Evolutionary conservation across 1,140 invertebrate genomes (phyloP).

Genomic region (Drosophila bifasciata): DNA sequence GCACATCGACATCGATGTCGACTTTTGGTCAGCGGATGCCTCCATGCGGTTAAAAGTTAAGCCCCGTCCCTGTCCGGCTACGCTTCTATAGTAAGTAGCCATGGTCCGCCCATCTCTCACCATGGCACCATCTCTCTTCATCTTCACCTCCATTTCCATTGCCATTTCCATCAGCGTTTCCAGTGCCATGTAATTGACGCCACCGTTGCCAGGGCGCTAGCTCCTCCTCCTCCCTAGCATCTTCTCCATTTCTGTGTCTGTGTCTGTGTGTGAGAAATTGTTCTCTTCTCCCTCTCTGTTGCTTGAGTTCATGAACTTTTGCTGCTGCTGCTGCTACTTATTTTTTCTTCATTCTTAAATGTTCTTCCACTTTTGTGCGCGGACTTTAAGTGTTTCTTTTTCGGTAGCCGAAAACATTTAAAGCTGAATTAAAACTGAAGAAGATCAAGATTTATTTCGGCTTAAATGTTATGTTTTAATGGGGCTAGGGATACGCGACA

Average conservation of each 20-base stretch:
- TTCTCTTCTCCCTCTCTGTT: constrained; percentile 12
- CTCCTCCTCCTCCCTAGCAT: too few species aligned
- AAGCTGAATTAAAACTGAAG: constrained; percentile 34
- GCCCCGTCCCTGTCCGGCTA: not conserved
- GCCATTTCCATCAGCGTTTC: constrained; percentile 15
- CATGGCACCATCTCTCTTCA: constrained; percentile 20
- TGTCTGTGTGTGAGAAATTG: constrained; percentile 52
- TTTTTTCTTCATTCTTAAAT: constrained; percentile 31
- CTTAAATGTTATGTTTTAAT: constrained; percentile 33
- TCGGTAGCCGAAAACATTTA: constrained; percentile 62
- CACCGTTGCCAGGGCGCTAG: constrained; percentile 49
- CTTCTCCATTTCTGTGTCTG: too few species aligned
- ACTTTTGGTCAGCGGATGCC: not conserved
- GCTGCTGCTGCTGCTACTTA: constrained; percentile 25
- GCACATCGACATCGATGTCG: constrained; percentile 3
- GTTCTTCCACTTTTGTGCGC: constrained; percentile 53
- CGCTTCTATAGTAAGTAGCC: constrained; percentile 36
- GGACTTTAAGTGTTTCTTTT: constrained; percentile 50
- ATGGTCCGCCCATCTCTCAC: constrained; percentile 24
- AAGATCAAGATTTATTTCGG: constrained; percentile 40
- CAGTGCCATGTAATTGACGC: constrained; percentile 71
- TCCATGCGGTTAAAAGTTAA: too few species aligned
- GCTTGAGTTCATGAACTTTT: constrained; percentile 68
- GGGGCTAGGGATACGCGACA: not conserved
- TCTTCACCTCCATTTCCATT: constrained; percentile 12